Base-by-base conservation (phyloP, 2,797 vertebrate species). In the Pseudochaenichthys georgianus region DNA sequence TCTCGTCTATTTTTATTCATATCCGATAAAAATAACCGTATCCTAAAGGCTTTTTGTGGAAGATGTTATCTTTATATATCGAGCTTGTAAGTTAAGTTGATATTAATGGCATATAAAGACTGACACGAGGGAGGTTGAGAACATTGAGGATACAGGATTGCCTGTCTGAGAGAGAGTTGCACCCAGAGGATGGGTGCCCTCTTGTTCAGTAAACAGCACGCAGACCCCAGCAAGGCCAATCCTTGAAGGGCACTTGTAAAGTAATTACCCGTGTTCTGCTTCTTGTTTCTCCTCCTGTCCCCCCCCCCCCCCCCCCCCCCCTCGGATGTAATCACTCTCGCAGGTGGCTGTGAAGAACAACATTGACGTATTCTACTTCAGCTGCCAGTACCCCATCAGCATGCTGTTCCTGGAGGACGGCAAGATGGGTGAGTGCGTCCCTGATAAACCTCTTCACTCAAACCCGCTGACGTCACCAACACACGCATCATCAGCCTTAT, bases 311-410 rank as follows among this genome's bases (percentile, higher is more conserved):
- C 19, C 57, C 58, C 64, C 58, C 70, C 76, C 55, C 23, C 23
- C 23, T 3, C 23, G 23, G 23, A 28, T 28, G 23, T 28, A 28
- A 28, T 28, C 23, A 28, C 23, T 28, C 23, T 86, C 68, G 46
- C 93, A 99, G 98, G 98, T 99, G 58, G 98, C 98, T 0, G 96
- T 99, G 88, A 99, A 99, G 90, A 99, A 99, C 95, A 99, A 99
- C 93, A 97, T 99, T 0, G 97, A 99, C 0, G 97, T 99, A 38
- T 99, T 99, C 93, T 99, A 99, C 96, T 99, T 99, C 95, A 99
- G 98, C 94, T 96, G 96, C 83, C 94, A 98, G 87, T 99, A 98
- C 88, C 97, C 98, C 0, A 95, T 99, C 88, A 98, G 97, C 92
- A 96, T 99, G 90, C 95, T 99, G 80, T 99, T 99, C 9, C 95